Evolutionary conservation across 1,140 invertebrate genomes (phyloP).

Genomic region (Drosophila leontia): DNA sequence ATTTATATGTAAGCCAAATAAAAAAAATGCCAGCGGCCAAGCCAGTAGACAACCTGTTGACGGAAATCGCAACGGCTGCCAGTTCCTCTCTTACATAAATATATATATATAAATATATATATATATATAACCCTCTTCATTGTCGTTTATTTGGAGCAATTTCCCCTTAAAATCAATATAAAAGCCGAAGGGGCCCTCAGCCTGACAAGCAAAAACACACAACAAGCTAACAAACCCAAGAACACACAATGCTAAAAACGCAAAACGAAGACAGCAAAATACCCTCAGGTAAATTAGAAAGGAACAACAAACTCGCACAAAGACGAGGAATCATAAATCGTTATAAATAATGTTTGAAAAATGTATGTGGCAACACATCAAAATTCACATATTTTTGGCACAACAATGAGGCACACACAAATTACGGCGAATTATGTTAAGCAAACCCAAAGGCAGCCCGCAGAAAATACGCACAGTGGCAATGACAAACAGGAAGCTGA

Average conservation of each 20-base stretch:
- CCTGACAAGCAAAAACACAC: constrained; percentile 5
- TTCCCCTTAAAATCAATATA: constrained; percentile 36
- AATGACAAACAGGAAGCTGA: constrained; percentile 22
- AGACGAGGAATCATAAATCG: constrained; percentile 44
- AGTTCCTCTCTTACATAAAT: background rate
- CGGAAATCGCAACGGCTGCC: constrained; percentile 14
- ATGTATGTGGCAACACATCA: constrained; percentile 43
- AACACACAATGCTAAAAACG: background rate
- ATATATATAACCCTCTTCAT: constrained; percentile 16
- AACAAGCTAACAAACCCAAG: background rate
- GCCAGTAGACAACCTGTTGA: constrained; percentile 65
- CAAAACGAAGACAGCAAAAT: constrained; percentile 15
- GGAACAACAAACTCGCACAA: background rate
- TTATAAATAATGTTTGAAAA: constrained; percentile 66
- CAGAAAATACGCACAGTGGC: background rate
- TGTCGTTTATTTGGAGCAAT: constrained; percentile 26
- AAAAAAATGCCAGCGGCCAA: constrained; percentile 15
- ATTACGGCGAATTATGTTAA: constrained; percentile 61
- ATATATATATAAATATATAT: constrained; percentile 3
- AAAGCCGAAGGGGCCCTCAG: constrained; percentile 9
- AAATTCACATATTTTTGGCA: constrained; percentile 24
- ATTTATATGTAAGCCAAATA: constrained; percentile 17
- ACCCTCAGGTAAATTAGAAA: constrained; percentile 54
- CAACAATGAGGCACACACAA: constrained; percentile 56
- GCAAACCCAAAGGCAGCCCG: constrained; percentile 12